These are phyloP conservation scores for Ylistrum balloti DNA, from an alignment of 1,140 invertebrate genomes.

Conservation along the genomic window DNA sequence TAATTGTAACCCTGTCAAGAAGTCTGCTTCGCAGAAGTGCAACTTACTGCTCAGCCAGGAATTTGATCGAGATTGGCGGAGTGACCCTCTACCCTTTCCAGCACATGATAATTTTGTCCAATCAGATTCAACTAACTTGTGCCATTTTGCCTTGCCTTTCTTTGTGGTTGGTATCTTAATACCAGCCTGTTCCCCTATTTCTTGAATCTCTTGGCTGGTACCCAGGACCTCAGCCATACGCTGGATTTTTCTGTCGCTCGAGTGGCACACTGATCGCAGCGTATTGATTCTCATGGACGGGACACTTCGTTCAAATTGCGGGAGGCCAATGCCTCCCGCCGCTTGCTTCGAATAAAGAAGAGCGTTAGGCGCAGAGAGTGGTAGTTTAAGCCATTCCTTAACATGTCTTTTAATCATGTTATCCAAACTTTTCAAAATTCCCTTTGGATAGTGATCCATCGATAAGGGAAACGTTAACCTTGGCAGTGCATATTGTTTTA, in stretches of 20 bases:
- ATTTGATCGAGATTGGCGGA: background rate
- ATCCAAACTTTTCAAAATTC: constrained; percentile 44
- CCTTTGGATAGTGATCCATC: constrained; percentile 42
- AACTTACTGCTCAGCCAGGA: background rate
- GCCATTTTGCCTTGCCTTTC: constrained; percentile 8
- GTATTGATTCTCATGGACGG: constrained; percentile 45
- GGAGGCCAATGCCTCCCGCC: constrained; percentile 49
- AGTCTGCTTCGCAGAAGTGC: constrained; percentile 46
- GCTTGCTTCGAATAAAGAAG: constrained; percentile 42
- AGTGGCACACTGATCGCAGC: background rate
- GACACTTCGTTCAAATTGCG: constrained; percentile 15
- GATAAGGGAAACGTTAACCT: constrained; percentile 44
- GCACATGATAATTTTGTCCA: background rate
- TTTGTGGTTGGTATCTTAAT: background rate
- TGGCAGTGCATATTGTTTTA: constrained; percentile 44
- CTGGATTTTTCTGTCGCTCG: constrained; percentile 48
- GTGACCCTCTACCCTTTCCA: background rate
- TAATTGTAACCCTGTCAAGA: constrained; percentile 41
- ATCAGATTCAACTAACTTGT: background rate
- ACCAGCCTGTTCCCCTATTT: constrained; percentile 20
- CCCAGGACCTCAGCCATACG: constrained; percentile 46
- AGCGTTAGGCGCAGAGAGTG: constrained; percentile 28
- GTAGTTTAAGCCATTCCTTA: constrained; percentile 49
- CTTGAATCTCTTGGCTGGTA: background rate
- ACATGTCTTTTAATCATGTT: background rate